These are phyloP conservation scores for Idris sp. DNA, from an alignment of 1,140 invertebrate species.

Conservation along the genomic window DNA sequence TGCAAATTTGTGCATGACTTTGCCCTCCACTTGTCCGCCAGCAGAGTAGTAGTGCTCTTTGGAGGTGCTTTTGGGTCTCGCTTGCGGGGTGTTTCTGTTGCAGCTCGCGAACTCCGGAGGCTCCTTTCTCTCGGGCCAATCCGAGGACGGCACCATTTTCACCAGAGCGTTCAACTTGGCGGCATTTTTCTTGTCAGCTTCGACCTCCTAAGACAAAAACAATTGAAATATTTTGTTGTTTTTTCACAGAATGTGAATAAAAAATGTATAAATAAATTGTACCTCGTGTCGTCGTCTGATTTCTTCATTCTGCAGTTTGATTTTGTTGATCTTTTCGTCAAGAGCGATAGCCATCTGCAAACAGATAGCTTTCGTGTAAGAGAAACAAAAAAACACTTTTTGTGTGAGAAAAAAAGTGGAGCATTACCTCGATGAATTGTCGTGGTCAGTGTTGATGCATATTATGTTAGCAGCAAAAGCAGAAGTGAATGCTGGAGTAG, in stretches of 20 bases:
- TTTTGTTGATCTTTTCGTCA: constrained; percentile 77
- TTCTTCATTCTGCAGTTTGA: constrained; percentile 76
- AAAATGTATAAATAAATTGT: constrained; percentile 27
- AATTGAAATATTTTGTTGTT: constrained; percentile 10
- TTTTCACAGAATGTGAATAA: too few species aligned
- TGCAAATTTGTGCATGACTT: constrained; percentile 71
- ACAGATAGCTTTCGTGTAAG: too few species aligned
- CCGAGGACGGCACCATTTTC: constrained; percentile 72
- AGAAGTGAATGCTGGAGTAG: too few species aligned
- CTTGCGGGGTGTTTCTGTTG: constrained; percentile 49
- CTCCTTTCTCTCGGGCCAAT: constrained; percentile 75
- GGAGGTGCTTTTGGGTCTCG: constrained; percentile 53
- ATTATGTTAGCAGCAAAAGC: too few species aligned
- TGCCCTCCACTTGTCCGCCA: constrained; percentile 65
- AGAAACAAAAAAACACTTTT: background rate
- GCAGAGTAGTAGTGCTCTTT: constrained; percentile 64
- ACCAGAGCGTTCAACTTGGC: constrained; percentile 77
- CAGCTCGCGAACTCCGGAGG: constrained; percentile 71
- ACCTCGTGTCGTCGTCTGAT: constrained; percentile 76
- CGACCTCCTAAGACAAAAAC: constrained; percentile 71
- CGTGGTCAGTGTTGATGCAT: too few species aligned
- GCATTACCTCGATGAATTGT: too few species aligned
- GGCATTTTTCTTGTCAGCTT: constrained; percentile 78
- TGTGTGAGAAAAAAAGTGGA: background rate
- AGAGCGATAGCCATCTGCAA: constrained; percentile 71